Evolutionary conservation across 92 coral and sea anemone genomes (phyloP).

Genomic region (Montipora capitata): DNA sequence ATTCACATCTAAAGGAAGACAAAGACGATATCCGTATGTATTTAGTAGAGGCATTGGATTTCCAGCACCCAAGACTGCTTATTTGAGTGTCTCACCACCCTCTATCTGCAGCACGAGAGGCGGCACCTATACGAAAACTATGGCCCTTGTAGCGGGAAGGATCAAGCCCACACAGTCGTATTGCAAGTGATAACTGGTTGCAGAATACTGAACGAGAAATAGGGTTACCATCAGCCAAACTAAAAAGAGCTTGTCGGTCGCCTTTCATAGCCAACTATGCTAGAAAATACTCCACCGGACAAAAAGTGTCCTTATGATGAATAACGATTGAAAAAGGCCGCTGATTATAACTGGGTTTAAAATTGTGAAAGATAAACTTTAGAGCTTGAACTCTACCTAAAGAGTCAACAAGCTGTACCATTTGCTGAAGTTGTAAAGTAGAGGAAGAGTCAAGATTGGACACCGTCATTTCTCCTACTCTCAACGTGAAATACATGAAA

Average conservation of each 20-base stretch:
- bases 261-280: not conserved
- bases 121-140: constrained; percentile 3
- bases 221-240: not conserved
- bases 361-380: constrained; percentile 26
- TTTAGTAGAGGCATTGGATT: constrained; percentile 20
- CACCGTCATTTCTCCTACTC: constrained; percentile 34
- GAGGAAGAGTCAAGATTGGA: not conserved
- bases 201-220: not conserved
- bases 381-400: not conserved
- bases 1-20: too few species aligned
- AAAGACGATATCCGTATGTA: not conserved
- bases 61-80: constrained; percentile 19
- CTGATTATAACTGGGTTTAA: constrained; percentile 15
- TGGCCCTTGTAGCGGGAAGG: constrained; percentile 14
- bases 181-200: too few species aligned
- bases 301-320: not conserved
- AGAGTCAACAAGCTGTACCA: not conserved
- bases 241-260: not conserved
- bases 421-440: not conserved
- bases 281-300: not conserved
- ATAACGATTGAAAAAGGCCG: constrained; percentile 26
- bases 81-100: constrained; percentile 2
- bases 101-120: constrained; percentile 25
- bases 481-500: not conserved
- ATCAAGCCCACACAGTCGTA: not conserved